These are phyloP conservation scores for Pterois miles DNA, from an alignment of 2,797 vertebrate species.

Conservation along the genomic window DNA sequence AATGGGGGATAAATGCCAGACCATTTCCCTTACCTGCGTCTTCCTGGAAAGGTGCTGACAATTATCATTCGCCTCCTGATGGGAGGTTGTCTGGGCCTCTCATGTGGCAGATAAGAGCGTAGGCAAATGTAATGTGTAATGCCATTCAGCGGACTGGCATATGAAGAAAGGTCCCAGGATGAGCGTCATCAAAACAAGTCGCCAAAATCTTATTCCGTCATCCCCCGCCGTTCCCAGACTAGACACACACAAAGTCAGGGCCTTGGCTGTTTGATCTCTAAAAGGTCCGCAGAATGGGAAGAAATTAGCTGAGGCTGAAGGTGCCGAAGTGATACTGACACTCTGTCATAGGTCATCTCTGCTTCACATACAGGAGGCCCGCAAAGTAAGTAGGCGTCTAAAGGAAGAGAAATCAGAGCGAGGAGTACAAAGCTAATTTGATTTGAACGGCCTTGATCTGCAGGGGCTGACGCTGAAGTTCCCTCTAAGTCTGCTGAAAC, in stretches of 20 bases:
- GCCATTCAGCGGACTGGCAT: slow-evolving; percentile 70
- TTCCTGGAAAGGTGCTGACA: slow-evolving; percentile 65
- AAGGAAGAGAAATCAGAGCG: slow-evolving; percentile 43
- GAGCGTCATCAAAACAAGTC: slow-evolving; percentile 74
- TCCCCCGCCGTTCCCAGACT: slow-evolving; percentile 3
- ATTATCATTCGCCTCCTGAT: slow-evolving; percentile 74
- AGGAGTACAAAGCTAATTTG: slow-evolving; percentile 37
- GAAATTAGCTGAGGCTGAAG: slow-evolving; percentile 65
- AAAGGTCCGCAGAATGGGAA: slow-evolving; percentile 58
- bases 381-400: slow-evolving; percentile 40
- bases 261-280: slow-evolving; percentile 70
- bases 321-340: slow-evolving; percentile 48
- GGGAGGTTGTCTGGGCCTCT: slow-evolving; percentile 80
- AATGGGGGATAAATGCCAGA: slow-evolving; percentile 75
- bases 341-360: slow-evolving; percentile 68
- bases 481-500: slow-evolving; percentile 10
- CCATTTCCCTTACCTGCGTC: slow-evolving; percentile 65
- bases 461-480: slow-evolving; percentile 14
- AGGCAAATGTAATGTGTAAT: slow-evolving; percentile 75
- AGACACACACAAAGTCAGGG: slow-evolving; percentile 25
- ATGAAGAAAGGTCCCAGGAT: slow-evolving; percentile 73
- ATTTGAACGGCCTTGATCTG: slow-evolving; percentile 25
- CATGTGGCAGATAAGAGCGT: slow-evolving; percentile 80
- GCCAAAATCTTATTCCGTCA: slow-evolving; percentile 47
- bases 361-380: slow-evolving; percentile 17